phyloP scores from a whole-genome alignment of 2,797 vertebrate species.

The Anguilla obscura region DNA sequence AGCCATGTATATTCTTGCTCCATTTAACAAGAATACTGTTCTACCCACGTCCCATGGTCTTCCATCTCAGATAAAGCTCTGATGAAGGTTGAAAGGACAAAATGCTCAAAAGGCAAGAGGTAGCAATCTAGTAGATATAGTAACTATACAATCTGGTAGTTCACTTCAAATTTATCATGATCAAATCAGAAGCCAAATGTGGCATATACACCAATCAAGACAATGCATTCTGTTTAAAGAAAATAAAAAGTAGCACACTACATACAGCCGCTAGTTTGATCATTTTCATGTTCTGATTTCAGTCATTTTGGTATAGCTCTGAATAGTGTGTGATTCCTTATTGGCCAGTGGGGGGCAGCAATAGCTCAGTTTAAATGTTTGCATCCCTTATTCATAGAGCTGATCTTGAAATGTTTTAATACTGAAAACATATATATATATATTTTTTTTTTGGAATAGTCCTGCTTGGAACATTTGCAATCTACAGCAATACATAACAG shows the following conservation, averaged over 20 bases:
- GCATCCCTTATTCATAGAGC: background rate
- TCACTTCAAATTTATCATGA: background rate
- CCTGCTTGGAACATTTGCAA: no score
- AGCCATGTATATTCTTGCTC: no score
- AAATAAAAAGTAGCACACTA: background rate
- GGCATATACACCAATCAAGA: background rate
- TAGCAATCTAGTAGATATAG: background rate
- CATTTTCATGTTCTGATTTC: background rate
- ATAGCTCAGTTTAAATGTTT: background rate
- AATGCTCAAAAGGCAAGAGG: background rate
- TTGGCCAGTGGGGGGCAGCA: constrained; percentile 11
- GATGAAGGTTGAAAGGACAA: background rate
- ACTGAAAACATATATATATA: background rate
- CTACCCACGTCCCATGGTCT: background rate
- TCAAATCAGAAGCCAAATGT: background rate
- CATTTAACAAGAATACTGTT: background rate
- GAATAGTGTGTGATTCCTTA: background rate
- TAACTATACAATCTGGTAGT: background rate
- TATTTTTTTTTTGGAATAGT: background rate
- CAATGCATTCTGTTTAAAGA: background rate
- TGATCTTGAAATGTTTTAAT: background rate
- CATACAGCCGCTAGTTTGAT: background rate
- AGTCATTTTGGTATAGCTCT: background rate
- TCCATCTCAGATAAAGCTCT: background rate
- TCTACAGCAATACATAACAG: background rate